Percentiles rank a stretch among this genome's conserved stretches.
phyloP scores from a whole-genome alignment of 2,888 invertebrate species.

The Agonopterix arenella region DNA sequence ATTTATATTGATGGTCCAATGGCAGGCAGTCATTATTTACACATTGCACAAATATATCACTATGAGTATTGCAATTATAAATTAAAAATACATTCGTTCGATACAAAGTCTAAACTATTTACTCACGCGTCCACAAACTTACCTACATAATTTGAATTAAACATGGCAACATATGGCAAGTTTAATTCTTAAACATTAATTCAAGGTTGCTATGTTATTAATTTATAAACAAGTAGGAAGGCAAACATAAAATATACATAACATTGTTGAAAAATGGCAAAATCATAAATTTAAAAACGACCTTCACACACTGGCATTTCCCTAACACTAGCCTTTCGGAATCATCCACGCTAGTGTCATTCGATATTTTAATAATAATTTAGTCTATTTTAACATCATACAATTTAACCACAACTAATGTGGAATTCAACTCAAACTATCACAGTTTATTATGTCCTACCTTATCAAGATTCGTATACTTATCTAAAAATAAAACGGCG shows the following conservation, averaged over 20 bases:
- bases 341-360: constrained; percentile 12
- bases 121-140: not conserved
- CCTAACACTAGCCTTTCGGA: constrained; percentile 4
- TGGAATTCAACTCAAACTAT: constrained; percentile 30
- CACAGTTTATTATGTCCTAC: constrained; percentile 35
- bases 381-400: not conserved
- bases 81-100: constrained; percentile 11
- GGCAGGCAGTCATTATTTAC: constrained; percentile 28
- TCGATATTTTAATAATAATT: constrained; percentile 1
- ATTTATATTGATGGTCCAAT: constrained; percentile 23
- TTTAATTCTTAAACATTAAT: constrained; percentile 48
- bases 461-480: constrained; percentile 2
- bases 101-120: constrained; percentile 7
- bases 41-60: constrained; percentile 31
- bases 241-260: constrained; percentile 2
- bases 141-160: constrained; percentile 41
- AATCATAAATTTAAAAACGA: constrained; percentile 17
- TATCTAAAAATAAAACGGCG: constrained; percentile 11
- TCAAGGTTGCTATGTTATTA: not conserved
- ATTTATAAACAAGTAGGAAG: constrained; percentile 6
- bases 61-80: constrained; percentile 26
- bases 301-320: constrained; percentile 11
- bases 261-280: constrained; percentile 27
- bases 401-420: constrained; percentile 6
- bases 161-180: constrained; percentile 69